Evolutionary conservation across 23 tunicate genomes (phyloP), one percentile per base, ranked within the genome.

Genomic region (Botrylloides violaceus): DNA sequence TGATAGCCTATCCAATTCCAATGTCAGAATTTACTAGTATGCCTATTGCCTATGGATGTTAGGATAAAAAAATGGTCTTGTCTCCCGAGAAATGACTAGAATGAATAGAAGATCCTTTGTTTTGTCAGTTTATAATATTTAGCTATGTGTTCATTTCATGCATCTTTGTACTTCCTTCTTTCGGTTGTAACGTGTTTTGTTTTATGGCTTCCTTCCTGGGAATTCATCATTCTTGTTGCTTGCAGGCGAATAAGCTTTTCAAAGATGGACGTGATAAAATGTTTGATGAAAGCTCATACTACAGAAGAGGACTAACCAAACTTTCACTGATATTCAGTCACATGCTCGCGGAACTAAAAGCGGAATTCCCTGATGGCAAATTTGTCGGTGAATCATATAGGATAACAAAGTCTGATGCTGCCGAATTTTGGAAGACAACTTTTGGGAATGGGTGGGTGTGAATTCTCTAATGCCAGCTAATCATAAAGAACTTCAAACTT

Each of bases 281-380:
- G 82, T 90, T 90, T 76, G 97, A 90, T 36, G 97, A 90, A 63
- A 66, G 76, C 22, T 90, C 97, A 9, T 81, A 75, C 21, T 82
- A 83, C 50, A 64, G 97, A 21, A 58, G 97, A 29, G 80, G 85
- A 32, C 49, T 90, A 15, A 90, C 97, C 3, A 90, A 90, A 59
- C 74, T 83, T 1, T 90, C 92, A 18, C 78, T 84, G 55, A 81
- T 92, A 29, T 94, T 94, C 80, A 95, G 99, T 64, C 99, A 95
- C 84, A 95, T 95, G 96, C 75, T 95, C 3, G 96, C 96, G 22
- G 99, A 95, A 70, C 56, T 95, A 25, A 95, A 95, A 70, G 99
- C 96, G 22, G 88, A 87, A 64, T 95, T 83, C 50, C 96, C 99
- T 1, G 83, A 82, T 50, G 99, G 99, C 3, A 68, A 87, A 55